Evolutionary conservation across 2,888 invertebrate genomes (phyloP), one percentile per base, ranked within the genome.

Genomic region (Xanthostigma xanthostigma): DNA sequence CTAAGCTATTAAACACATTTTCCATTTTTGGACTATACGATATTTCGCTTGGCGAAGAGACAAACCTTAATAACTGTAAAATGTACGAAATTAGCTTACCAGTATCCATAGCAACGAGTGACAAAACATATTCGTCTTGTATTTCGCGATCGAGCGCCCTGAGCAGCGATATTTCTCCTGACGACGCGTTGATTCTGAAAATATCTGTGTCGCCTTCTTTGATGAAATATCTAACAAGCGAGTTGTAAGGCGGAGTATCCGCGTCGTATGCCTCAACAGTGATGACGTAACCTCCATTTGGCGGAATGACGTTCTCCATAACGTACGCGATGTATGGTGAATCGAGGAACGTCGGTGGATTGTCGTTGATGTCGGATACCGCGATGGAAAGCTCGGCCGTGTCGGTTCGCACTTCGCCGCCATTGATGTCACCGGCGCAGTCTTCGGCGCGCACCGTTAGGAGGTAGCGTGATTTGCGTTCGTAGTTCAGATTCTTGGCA

Each of bases 241-340:
- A 85, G 66, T 90, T 91, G 67, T 90, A 87, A 13, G 89, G 88
- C 51, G 87, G 84, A 46, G 90, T 87, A 69, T 94, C 93, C 50
- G 90, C 90, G 64, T 94, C 94, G 66, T 83, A 84, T 33, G 93
- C 94, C 56, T 81, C 79, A 45, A 94, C 87, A 56, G 86, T 81
- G 59, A 83, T 77, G 57, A 89, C 80, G 64, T 85, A 87, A 46
- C 86, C 87, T 58, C 74, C 81, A 58, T 79, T 84, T 45, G 85
- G 83, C 49, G 87, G 85, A 53, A 87, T 78, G 59, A 87, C 81
- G 65, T 91, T 90, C 71, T 96, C 95, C 83, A 92, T 89, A 50
- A 94, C 91, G 64, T 87, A 85, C 5, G 91, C 90, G 62, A 90
- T 71, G 69, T 93, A 94, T 0, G 94, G 94, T n/a, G 93, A 92